phyloP scores from a whole-genome alignment of 2,888 invertebrate species.

The Drosophila hamatofila region DNA sequence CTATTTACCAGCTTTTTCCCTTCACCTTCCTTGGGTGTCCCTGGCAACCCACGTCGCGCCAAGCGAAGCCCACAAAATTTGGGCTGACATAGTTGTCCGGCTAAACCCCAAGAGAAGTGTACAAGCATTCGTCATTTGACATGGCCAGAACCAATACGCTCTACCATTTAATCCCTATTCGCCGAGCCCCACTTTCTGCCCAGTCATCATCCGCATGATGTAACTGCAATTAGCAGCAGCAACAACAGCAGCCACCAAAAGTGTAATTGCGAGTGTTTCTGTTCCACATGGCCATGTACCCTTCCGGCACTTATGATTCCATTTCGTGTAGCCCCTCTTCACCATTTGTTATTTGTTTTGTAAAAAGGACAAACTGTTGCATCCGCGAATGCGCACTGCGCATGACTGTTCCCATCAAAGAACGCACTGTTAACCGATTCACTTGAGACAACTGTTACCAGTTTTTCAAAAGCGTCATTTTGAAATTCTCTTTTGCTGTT shows the following conservation, averaged over 20 bases:
- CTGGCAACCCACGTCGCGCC: background rate
- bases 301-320: constrained; percentile 2
- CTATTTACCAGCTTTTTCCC: background rate
- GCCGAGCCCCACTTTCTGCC: background rate
- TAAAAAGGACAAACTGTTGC: constrained; percentile 70
- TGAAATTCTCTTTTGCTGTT: background rate
- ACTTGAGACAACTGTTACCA: constrained; percentile 36
- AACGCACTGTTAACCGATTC: constrained; percentile 73
- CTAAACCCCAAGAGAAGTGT: constrained; percentile 12
- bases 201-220: constrained; percentile 25
- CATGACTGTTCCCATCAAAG: constrained; percentile 53
- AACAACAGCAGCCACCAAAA: constrained; percentile 22
- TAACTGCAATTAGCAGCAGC: constrained; percentile 38
- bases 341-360: constrained; percentile 14
- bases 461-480: constrained; percentile 52
- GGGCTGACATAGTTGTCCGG: constrained; percentile 23
- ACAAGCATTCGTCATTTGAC: constrained; percentile 16
- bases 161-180: constrained; percentile 2
- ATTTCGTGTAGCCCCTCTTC: constrained; percentile 14
- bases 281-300: constrained; percentile 11
- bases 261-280: constrained; percentile 27
- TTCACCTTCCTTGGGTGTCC: background rate
- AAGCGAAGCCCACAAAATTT: constrained; percentile 8
- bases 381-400: constrained; percentile 39
- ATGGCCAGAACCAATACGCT: background rate